These are phyloP conservation scores for Tanytarsus gracilentus DNA, from an alignment of 2,888 invertebrate species.

Conservation along the genomic window DNA sequence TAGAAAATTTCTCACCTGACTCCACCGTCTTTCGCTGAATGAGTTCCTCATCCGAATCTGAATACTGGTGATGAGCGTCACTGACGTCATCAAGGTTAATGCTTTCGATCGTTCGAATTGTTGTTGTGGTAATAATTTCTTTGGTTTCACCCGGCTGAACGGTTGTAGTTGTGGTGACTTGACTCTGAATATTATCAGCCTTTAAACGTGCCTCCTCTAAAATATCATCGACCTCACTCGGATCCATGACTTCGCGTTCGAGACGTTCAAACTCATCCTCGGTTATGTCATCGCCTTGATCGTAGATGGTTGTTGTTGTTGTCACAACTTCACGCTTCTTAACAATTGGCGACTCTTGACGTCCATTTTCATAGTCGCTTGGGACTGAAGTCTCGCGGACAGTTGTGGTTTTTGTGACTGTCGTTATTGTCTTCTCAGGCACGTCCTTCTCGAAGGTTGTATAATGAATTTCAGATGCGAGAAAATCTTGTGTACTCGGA, in stretches of 20 bases:
- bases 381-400: neutral
- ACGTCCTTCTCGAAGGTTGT: conserved; percentile 29
- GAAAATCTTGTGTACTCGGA: conserved; percentile 2
- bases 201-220: conserved; percentile 16
- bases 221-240: conserved; percentile 18
- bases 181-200: conserved; percentile 8
- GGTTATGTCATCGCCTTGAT: neutral
- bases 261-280: neutral
- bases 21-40: conserved; percentile 17
- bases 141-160: conserved; percentile 18
- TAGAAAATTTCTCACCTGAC: conserved; percentile 3
- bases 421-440: conserved; percentile 31
- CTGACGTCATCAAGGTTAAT: conserved; percentile 24
- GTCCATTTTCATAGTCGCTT: too few species aligned
- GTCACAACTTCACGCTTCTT: conserved; percentile 21
- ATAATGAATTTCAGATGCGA: neutral
- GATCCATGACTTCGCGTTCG: conserved; percentile 10
- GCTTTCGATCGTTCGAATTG: conserved; percentile 28
- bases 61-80: neutral
- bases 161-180: conserved; percentile 13
- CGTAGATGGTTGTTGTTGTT: conserved; percentile 13
- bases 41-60: conserved; percentile 2
- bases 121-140: conserved; percentile 23
- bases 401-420: conserved; percentile 15
- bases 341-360: conserved; percentile 12